A percentile compares a stretch with the other conserved stretches of the same genome.
Evolutionary conservation across 2,797 vertebrate species (phyloP).

Genomic region (Poecilia velifera): DNA sequence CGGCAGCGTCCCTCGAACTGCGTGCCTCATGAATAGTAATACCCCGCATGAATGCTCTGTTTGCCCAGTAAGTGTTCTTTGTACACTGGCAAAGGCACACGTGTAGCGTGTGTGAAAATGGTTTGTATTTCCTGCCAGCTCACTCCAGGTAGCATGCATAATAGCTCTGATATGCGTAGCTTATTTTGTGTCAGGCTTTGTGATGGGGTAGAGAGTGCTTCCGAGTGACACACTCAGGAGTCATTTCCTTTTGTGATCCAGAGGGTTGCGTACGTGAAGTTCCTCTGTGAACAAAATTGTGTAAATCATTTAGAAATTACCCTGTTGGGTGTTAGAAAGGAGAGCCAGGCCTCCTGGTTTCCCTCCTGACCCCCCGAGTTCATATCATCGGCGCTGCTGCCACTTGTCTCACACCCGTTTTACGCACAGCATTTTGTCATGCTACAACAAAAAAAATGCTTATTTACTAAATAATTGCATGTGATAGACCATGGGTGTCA

Average conservation of each 20-base stretch:
- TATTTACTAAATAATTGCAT: not conserved
- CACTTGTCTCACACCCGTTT: not conserved
- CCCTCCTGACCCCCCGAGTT: slow-evolving; percentile 1
- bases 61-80: slow-evolving; percentile 72
- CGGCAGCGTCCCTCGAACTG: slow-evolving; percentile 56
- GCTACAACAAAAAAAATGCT: not conserved
- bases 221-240: slow-evolving; percentile 16
- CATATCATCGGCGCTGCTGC: slow-evolving; percentile 3
- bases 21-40: slow-evolving; percentile 76
- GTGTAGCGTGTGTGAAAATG: slow-evolving; percentile 63
- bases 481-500: not conserved
- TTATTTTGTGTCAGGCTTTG: slow-evolving; percentile 42
- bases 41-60: slow-evolving; percentile 68
- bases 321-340: not conserved
- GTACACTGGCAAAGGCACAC: slow-evolving; percentile 54
- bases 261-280: slow-evolving; percentile 21
- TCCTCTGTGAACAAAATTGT: slow-evolving; percentile 25
- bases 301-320: not conserved
- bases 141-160: slow-evolving; percentile 78
- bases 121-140: slow-evolving; percentile 63
- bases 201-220: slow-evolving; percentile 34
- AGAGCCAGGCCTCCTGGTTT: slow-evolving; percentile 1
- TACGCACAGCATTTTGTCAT: not conserved
- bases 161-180: slow-evolving; percentile 42
- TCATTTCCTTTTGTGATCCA: slow-evolving; percentile 34